Percentiles rank a stretch among this genome's conserved stretches.
These are phyloP conservation scores for Morpho helenor DNA, from an alignment of 2,888 invertebrate genomes.

Conservation along the genomic window DNA sequence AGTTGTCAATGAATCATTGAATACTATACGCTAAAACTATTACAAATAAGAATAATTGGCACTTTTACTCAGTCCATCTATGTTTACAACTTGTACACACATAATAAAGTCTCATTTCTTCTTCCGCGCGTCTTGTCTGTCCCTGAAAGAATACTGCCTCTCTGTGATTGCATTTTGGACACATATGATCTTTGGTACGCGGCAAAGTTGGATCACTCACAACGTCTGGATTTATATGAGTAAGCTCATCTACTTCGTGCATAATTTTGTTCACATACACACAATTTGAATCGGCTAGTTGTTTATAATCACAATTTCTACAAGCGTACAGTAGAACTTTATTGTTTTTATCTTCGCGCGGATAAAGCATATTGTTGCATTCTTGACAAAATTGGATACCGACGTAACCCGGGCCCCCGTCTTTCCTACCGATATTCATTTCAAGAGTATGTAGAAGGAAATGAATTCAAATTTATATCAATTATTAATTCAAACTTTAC, in stretches of 20 bases:
- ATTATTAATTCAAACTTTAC: too few species aligned
- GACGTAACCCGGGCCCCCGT: conserved; percentile 95
- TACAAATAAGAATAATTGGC: too few species aligned
- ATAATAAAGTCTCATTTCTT: conserved; percentile 98
- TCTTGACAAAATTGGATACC: conserved; percentile 99
- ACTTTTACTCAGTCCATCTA: conserved; percentile 93
- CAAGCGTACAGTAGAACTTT: conserved; percentile 96
- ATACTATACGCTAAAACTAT: too few species aligned
- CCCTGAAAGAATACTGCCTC: conserved; percentile 99
- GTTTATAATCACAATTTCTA: conserved; percentile 98
- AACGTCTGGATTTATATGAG: conserved; percentile 98
- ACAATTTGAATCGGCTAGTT: conserved; percentile 97
- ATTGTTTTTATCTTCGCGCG: conserved; percentile 98
- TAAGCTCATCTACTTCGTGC: conserved; percentile 99
- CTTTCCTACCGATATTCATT: conserved; percentile 66
- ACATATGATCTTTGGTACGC: conserved; percentile 98
- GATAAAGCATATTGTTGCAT: conserved; percentile 99
- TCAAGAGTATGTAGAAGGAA: background rate
- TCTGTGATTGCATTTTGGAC: conserved; percentile 95
- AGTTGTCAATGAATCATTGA: too few species aligned
- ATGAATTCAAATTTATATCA: too few species aligned
- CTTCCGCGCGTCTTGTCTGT: conserved; percentile 97
- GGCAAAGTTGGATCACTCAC: conserved; percentile 99
- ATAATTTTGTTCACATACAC: conserved; percentile 99
- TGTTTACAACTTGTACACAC: conserved; percentile 98